Evolutionary conservation across 2,888 invertebrate genomes (phyloP).

Genomic region (Drosophila sordidapex): DNA sequence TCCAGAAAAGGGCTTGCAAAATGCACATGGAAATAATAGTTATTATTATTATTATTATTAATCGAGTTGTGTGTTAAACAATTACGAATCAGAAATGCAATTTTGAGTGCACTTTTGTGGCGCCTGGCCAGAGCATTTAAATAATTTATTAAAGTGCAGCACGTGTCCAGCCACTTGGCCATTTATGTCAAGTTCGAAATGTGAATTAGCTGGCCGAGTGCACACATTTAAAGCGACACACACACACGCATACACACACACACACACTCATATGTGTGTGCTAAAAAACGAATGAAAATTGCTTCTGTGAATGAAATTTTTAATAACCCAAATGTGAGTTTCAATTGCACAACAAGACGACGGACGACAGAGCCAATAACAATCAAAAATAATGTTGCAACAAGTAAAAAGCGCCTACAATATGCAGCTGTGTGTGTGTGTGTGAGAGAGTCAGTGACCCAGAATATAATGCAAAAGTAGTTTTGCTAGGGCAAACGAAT

Average conservation of each 20-base stretch:
- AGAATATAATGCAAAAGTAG: constrained; percentile 74
- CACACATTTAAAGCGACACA: constrained; percentile 17
- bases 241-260: constrained; percentile 8
- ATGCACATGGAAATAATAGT: constrained; percentile 10
- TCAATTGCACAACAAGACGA: constrained; percentile 53
- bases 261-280: not conserved
- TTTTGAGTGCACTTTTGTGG: constrained; percentile 37
- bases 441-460: constrained; percentile 68
- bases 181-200: constrained; percentile 75
- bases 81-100: constrained; percentile 45
- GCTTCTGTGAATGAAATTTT: constrained; percentile 57
- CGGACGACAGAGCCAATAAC: constrained; percentile 16
- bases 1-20: not conserved
- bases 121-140: constrained; percentile 14
- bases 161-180: constrained; percentile 63
- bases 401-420: constrained; percentile 40
- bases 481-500: constrained; percentile 52
- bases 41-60: constrained; percentile 15
- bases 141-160: constrained; percentile 55
- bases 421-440: constrained; percentile 20
- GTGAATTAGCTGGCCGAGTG: constrained; percentile 62
- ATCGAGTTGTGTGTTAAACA: constrained; percentile 25
- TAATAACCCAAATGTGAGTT: constrained; percentile 59
- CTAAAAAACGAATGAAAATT: constrained; percentile 63
- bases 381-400: constrained; percentile 48